Conservation (phyloP, 2,797 vertebrate genomes). For the Austrolebias charrua region DNA sequence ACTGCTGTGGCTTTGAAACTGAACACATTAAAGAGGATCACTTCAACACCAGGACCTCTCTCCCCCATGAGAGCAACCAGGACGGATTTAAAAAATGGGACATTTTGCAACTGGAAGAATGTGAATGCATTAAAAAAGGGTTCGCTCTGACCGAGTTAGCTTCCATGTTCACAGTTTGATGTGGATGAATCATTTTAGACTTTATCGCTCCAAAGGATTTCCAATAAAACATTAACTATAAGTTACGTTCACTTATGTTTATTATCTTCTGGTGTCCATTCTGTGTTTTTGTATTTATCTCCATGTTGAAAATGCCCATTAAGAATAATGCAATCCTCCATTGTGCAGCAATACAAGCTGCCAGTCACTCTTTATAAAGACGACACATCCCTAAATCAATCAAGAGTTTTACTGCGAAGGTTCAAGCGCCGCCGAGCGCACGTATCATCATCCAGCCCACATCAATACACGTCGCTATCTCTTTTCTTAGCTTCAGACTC, state of each 20-base stretch:
- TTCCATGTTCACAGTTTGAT: constrained; percentile 7
- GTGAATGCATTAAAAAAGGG: too few relatives aligned
- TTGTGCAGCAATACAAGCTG: constrained; percentile 27
- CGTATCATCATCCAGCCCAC: constrained; percentile 38
- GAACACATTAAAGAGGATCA: constrained; percentile 68
- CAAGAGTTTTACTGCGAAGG: not conserved
- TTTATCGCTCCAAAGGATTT: not conserved
- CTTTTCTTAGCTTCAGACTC: constrained; percentile 26
- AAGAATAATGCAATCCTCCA: constrained; percentile 22
- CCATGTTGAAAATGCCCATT: constrained; percentile 23
- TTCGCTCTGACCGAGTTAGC: too few relatives aligned
- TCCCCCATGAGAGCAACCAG: constrained; percentile 49
- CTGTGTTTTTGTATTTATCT: constrained; percentile 2
- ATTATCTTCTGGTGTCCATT: constrained; percentile 1
- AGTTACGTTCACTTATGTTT: constrained; percentile 1
- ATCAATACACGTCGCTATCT: constrained; percentile 54
- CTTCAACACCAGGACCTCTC: constrained; percentile 63
- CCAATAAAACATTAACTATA: not conserved
- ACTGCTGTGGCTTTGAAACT: constrained; percentile 74
- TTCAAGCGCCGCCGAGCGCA: constrained; percentile 23
- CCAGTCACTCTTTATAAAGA: constrained; percentile 7
- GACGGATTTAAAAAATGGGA: constrained; percentile 44
- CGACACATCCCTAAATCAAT: constrained; percentile 12
- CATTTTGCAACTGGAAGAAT: too few relatives aligned
- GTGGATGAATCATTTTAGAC: constrained; percentile 5